Percentiles rank a stretch among this genome's conserved stretches.
phyloP scores from a whole-genome alignment of 2,888 invertebrate genomes.

The Lypha dubia region DNA sequence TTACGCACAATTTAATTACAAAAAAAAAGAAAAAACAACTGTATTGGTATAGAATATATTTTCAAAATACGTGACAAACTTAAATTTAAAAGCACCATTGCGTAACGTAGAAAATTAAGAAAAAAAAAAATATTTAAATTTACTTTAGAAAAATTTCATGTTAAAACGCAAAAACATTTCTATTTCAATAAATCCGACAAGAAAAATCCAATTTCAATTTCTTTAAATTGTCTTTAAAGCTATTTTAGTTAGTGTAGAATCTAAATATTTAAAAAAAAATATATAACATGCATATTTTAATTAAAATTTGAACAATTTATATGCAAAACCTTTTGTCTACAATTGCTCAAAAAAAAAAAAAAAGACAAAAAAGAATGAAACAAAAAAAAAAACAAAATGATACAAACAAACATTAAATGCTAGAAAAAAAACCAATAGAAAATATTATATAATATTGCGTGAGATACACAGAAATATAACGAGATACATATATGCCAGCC shows the following conservation, averaged over 20 bases:
- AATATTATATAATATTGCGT: slow-evolving; percentile 18
- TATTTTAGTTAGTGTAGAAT: background rate
- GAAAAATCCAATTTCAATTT: background rate
- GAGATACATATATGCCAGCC: slow-evolving; percentile 54
- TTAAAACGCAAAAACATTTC: background rate
- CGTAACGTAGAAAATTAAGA: background rate
- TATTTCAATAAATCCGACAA: background rate
- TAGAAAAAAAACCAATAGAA: slow-evolving; percentile 18
- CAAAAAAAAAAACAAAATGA: background rate
- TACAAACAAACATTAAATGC: slow-evolving; percentile 3
- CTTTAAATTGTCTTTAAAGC: background rate
- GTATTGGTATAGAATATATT: background rate
- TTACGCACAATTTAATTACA: slow-evolving; percentile 36
- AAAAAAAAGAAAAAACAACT: no score
- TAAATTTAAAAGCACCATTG: background rate
- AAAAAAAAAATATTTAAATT: background rate
- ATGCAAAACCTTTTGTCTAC: background rate
- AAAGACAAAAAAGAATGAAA: no score
- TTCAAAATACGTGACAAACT: slow-evolving; percentile 27
- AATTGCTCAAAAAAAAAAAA: background rate
- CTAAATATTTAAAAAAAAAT: background rate
- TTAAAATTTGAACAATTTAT: slow-evolving; percentile 35
- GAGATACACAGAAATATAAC: slow-evolving; percentile 11
- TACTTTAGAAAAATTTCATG: background rate
- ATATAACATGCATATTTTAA: no score